These are phyloP conservation scores for Caenorhabditis elegans DNA, from an alignment of 1,140 invertebrate species.

Conservation along the genomic window DNA sequence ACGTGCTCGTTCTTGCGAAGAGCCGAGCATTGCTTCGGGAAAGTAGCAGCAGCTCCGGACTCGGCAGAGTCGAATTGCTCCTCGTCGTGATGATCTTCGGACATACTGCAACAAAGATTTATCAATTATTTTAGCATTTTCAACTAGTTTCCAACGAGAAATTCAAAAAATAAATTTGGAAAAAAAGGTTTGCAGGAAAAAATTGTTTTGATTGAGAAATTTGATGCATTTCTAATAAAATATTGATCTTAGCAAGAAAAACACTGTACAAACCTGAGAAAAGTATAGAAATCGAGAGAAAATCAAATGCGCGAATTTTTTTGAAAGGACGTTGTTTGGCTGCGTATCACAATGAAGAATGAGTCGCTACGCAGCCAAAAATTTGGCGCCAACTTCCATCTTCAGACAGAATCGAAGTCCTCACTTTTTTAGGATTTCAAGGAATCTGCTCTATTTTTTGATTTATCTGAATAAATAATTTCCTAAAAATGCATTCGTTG, in stretches of 20 bases:
- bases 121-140: neutral
- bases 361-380: conserved; percentile 5
- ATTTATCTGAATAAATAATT: no score
- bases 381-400: neutral
- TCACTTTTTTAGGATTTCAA: no score
- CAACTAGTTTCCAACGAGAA: no score
- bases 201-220: no score
- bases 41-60: conserved; percentile 93
- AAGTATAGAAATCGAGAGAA: neutral
- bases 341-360: neutral
- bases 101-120: neutral
- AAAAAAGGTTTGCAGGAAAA: no score
- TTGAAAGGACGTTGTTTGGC: neutral
- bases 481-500: no score
- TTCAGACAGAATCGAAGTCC: neutral
- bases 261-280: neutral
- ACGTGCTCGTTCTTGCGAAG: conserved; percentile 98
- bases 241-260: no score
- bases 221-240: no score
- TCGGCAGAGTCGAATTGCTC: conserved; percentile 70
- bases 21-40: conserved; percentile 95
- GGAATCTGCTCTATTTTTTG: no score
- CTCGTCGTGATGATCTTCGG: conserved; percentile 43
- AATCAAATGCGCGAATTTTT: neutral
- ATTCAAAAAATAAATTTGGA: no score